Evolutionary conservation across 2,888 invertebrate genomes (phyloP).

Genomic region (Laothoe populi): DNA sequence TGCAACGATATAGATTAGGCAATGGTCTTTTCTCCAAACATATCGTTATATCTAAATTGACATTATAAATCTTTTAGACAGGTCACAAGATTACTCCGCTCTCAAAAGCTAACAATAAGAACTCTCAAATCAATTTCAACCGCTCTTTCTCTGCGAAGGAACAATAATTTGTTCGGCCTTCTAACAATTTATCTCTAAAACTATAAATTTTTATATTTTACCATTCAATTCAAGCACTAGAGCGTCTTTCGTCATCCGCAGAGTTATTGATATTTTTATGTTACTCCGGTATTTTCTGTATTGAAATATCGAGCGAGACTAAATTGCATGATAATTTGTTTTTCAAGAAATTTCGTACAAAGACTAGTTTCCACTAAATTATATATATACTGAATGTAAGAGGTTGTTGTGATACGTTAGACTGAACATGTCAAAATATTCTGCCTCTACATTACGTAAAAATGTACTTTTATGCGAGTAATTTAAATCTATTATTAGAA

Average conservation of each 20-base stretch:
- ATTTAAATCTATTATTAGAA: not conserved
- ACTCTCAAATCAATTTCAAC: not conserved
- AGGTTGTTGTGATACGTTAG: not conserved
- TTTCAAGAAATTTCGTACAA: not conserved
- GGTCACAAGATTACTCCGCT: not conserved
- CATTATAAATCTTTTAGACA: not conserved
- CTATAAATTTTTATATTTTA: constrained; percentile 19
- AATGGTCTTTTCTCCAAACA: no score
- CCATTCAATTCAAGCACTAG: constrained; percentile 9
- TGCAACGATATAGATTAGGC: no score
- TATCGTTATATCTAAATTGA: not conserved
- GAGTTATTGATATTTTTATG: constrained; percentile 3
- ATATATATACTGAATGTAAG: constrained; percentile 5
- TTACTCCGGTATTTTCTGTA: constrained; percentile 17
- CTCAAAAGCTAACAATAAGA: not conserved
- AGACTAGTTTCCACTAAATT: constrained; percentile 2
- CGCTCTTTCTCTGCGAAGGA: not conserved
- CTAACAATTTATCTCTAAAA: constrained; percentile 11
- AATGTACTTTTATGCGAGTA: not conserved
- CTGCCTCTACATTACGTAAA: constrained; percentile 6
- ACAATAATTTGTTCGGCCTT: constrained; percentile 14
- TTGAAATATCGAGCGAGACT: constrained; percentile 23
- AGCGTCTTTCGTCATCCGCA: constrained; percentile 13
- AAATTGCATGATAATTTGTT: constrained; percentile 6
- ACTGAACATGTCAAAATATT: not conserved